phyloP scores from a whole-genome alignment of 2,113 vertebrate species.

The Scophthalmus maximus region DNA sequence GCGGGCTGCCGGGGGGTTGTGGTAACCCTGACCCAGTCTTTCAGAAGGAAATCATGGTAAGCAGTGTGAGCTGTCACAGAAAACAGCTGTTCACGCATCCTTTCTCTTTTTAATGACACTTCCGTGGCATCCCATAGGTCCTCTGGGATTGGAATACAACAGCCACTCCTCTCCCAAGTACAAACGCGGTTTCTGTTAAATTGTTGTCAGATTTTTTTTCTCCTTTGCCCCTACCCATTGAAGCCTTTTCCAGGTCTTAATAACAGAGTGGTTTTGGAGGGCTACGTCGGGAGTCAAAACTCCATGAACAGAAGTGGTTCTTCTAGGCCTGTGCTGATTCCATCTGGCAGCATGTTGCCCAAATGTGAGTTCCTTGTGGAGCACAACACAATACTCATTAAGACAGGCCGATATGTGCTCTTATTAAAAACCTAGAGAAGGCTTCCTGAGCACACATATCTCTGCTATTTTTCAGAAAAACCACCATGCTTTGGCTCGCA shows the following conservation, averaged over 20 bases:
- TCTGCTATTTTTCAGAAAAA: no score
- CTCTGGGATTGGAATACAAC: slow-evolving; percentile 73
- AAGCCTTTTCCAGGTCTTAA: slow-evolving; percentile 66
- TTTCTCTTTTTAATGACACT: slow-evolving; percentile 82
- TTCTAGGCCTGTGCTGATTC: slow-evolving; percentile 40
- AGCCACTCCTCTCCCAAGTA: slow-evolving; percentile 76
- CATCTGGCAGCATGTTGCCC: slow-evolving; percentile 37
- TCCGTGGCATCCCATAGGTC: slow-evolving; percentile 75
- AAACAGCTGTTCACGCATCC: slow-evolving; percentile 82
- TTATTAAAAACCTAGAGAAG: neutral
- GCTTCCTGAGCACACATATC: neutral
- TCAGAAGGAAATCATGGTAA: slow-evolving; percentile 71
- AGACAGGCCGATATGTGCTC: neutral
- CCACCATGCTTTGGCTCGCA: neutral
- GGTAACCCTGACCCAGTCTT: slow-evolving; percentile 65
- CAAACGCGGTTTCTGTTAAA: slow-evolving; percentile 80
- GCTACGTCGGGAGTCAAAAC: slow-evolving; percentile 61
- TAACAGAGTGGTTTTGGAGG: slow-evolving; percentile 70
- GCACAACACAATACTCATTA: slow-evolving; percentile 29
- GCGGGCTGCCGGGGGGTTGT: slow-evolving; percentile 54
- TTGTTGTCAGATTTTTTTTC: slow-evolving; percentile 80
- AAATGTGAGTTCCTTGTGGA: slow-evolving; percentile 36
- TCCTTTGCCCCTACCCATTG: slow-evolving; percentile 34
- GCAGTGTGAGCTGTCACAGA: slow-evolving; percentile 70
- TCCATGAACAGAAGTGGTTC: slow-evolving; percentile 66